Base-by-base conservation (phyloP, 2,888 invertebrate species). In the Hermodice carunculata region DNA sequence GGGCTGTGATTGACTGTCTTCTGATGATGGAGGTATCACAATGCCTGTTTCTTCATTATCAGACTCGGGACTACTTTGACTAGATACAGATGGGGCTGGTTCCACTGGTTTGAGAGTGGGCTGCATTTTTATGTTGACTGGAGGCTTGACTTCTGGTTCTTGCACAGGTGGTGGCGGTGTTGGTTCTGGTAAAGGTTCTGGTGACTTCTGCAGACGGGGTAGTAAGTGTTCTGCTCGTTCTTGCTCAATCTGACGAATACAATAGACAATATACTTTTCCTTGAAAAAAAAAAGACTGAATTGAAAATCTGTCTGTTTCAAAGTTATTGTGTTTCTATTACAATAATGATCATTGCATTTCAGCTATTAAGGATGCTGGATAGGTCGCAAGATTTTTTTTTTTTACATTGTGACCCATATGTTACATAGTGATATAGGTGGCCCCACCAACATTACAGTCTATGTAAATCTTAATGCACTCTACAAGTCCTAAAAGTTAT, bases 171-270 rank as follows among this genome's bases (percentile, higher is more conserved):
- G 40, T 3, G 40, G 64, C 43, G 67, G 62, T 42, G 66, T 44
- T 14, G 71, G 70, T 17, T 42, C 61, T 58, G 40, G 64, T 3
- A 40, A 29, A 19, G 51, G 49, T 40, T 11, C 49, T 22, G 73
- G 68, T 49, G 78, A 70, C 5, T 95, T 91, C 60, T 95, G 89
- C 72, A 94, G 90, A 78, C 92, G 91, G 58, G 96, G 95, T 85
- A 90, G 91, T 87, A 95, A 94, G 81, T 91, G 90, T 80, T 92
- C 93, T 82, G 95, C 95, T 53, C 92, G 90, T 84, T 92, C 92
- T 74, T 90, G 89, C 81, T 92, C 90, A 71, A 90, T 86, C 90
- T 91, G 77, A 17, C 79, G 79, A 60, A 62, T 53, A 44, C 26
- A 29, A 31, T 8, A 29, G 14, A 40, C 8, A 54, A 5, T 37